Percentiles rank a stretch among this genome's conserved stretches.
Conservation (phyloP, 2,888 invertebrate genomes). For the Lagria hirta region DNA sequence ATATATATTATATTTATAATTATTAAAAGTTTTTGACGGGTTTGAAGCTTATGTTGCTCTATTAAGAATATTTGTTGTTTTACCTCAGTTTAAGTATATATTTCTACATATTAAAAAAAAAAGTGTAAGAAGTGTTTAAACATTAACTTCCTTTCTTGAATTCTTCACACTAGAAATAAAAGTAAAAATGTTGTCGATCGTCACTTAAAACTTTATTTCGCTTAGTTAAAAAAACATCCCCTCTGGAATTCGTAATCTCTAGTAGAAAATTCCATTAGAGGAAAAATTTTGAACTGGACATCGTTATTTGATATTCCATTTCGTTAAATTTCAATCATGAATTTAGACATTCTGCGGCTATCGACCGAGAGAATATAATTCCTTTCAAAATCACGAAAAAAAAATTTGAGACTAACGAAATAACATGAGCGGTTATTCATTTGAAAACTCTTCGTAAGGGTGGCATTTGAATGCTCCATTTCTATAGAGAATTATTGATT, state of each 20-base stretch:
- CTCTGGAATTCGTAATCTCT: slow-evolving; percentile 49
- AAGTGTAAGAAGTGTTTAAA: no score
- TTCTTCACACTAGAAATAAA: no score
- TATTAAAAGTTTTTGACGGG: no score
- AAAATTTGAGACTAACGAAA: slow-evolving; percentile 19
- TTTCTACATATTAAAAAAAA: no score
- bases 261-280: slow-evolving; percentile 47
- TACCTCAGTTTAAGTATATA: no score
- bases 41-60: no score
- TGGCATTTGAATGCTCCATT: slow-evolving; percentile 5
- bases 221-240: slow-evolving; percentile 36
- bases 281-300: slow-evolving; percentile 43
- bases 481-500: slow-evolving; percentile 24
- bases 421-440: slow-evolving; percentile 14
- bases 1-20: no score
- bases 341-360: slow-evolving; percentile 32
- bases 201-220: slow-evolving; percentile 33
- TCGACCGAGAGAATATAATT: slow-evolving; percentile 20
- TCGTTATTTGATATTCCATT: slow-evolving; percentile 42
- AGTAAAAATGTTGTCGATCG: slow-evolving; percentile 19
- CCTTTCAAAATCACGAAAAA: slow-evolving; percentile 9
- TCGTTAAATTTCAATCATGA: slow-evolving; percentile 44
- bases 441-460: slow-evolving; percentile 9
- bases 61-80: no score
- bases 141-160: no score